Conservation (phyloP, 2,113 vertebrate genomes). For the Todiramphus saurophagus region DNA sequence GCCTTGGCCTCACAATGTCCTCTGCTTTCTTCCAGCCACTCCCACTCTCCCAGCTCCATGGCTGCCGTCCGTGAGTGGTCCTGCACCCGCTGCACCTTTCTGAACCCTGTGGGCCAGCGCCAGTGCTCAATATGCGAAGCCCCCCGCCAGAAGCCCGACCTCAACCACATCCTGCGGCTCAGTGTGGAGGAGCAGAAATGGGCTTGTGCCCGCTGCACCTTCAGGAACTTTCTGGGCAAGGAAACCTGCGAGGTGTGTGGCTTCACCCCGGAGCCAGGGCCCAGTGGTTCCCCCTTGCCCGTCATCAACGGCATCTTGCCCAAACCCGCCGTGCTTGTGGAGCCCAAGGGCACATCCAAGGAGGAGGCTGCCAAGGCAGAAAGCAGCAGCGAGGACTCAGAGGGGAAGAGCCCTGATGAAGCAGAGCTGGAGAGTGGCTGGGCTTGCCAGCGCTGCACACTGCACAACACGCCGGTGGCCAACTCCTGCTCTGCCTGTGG, state of each 20-base stretch:
- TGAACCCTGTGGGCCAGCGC: slow-evolving; percentile 87
- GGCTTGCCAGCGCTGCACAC: slow-evolving; percentile 93
- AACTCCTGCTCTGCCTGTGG: slow-evolving; percentile 94
- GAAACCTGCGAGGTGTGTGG: slow-evolving; percentile 90
- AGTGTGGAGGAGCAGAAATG: slow-evolving; percentile 92
- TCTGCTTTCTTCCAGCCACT: slow-evolving; percentile 80
- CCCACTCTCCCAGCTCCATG: slow-evolving; percentile 91
- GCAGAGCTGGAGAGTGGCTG: slow-evolving; percentile 74
- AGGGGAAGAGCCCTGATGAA: slow-evolving; percentile 67
- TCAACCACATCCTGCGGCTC: slow-evolving; percentile 94
- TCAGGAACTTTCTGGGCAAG: slow-evolving; percentile 89
- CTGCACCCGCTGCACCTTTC: slow-evolving; percentile 94
- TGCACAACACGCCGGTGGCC: slow-evolving; percentile 91
- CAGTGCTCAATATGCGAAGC: slow-evolving; percentile 98
- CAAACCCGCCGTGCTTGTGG: slow-evolving; percentile 63
- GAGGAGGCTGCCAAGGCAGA: slow-evolving; percentile 60
- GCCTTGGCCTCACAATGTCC: background rate
- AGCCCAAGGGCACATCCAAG: slow-evolving; percentile 74
- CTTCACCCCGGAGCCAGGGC: slow-evolving; percentile 61
- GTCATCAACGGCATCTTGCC: slow-evolving; percentile 76
- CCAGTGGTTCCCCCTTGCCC: slow-evolving; percentile 53
- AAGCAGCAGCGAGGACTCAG: slow-evolving; percentile 42
- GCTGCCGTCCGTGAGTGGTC: slow-evolving; percentile 92
- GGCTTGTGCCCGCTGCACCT: slow-evolving; percentile 93
- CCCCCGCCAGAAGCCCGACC: slow-evolving; percentile 92